Conservation (phyloP, 2,113 vertebrate species). For the Hoplias malabaricus region DNA sequence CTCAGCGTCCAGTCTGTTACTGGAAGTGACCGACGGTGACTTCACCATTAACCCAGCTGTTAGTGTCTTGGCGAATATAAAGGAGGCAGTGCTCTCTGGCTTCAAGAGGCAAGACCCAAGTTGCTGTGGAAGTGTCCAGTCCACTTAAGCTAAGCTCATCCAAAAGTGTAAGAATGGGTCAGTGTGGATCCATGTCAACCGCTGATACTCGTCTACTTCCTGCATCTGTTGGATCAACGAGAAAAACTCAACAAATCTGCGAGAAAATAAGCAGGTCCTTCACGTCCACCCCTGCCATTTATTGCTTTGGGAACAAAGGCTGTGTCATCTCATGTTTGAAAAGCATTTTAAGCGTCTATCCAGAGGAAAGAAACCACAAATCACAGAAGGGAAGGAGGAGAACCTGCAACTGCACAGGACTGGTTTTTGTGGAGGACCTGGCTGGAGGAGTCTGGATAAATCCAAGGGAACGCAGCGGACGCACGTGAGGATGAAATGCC, state of each 20-base stretch:
- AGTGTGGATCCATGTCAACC: conserved; percentile 62
- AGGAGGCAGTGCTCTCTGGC: not conserved
- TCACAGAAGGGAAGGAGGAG: conserved; percentile 40
- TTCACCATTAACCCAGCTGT: not conserved
- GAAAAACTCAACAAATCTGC: conserved; percentile 8
- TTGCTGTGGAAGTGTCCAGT: not conserved
- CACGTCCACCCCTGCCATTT: conserved; percentile 32
- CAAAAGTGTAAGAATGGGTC: conserved; percentile 62
- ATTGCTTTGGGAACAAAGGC: conserved; percentile 46
- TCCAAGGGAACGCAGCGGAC: conserved; percentile 57
- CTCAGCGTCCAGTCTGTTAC: conserved; percentile 40
- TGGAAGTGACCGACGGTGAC: conserved; percentile 50
- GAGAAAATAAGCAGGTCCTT: conserved; percentile 41
- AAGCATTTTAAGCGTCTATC: not conserved
- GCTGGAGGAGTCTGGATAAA: conserved; percentile 76
- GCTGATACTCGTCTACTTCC: conserved; percentile 55
- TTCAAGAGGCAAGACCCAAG: not conserved
- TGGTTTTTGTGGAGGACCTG: conserved; percentile 73
- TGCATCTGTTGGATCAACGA: conserved; percentile 34
- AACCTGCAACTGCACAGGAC: conserved; percentile 52
- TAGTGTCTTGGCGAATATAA: conserved; percentile 13
- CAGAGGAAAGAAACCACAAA: conserved; percentile 12
- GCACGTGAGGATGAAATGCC: conserved; percentile 48
- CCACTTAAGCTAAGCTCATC: not conserved
- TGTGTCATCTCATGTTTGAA: not conserved